A percentile compares a stretch with the other conserved stretches of the same genome.
These are phyloP conservation scores for Cylindroiulus punctatus DNA, from an alignment of 2,888 invertebrate genomes.

Conservation along the genomic window DNA sequence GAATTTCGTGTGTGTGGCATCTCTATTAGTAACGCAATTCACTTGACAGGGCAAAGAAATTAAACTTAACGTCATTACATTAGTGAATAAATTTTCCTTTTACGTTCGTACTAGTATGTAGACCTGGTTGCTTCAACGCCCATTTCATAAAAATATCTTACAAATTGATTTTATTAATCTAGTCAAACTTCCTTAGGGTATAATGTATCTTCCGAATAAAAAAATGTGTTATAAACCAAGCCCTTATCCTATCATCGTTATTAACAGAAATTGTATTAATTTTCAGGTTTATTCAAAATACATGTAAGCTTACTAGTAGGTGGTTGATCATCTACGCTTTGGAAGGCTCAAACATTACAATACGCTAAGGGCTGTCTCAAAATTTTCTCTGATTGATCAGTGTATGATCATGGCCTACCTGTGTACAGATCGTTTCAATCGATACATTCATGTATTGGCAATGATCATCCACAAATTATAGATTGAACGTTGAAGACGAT, in stretches of 20 bases:
- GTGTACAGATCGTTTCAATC: no score
- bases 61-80: background rate
- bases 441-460: no score
- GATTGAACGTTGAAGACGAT: no score
- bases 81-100: background rate
- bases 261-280: background rate
- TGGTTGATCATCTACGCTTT: no score
- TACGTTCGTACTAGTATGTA: background rate
- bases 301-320: no score
- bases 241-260: constrained; percentile 5
- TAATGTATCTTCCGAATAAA: background rate
- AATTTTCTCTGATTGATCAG: no score
- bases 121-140: background rate
- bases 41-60: background rate
- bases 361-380: no score
- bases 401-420: no score
- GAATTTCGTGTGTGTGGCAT: background rate
- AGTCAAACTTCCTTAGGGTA: background rate
- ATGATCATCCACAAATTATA: no score
- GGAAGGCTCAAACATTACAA: no score
- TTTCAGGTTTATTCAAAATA: no score
- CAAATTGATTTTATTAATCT: constrained; percentile 16
- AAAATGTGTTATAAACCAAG: background rate
- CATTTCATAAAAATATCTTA: background rate
- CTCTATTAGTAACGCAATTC: background rate